A percentile compares a stretch with the other conserved stretches of the same genome.
Conservation (phyloP, 37 sponge, comb jelly and placozoan genomes). For the Petrosia ficiformis region DNA sequence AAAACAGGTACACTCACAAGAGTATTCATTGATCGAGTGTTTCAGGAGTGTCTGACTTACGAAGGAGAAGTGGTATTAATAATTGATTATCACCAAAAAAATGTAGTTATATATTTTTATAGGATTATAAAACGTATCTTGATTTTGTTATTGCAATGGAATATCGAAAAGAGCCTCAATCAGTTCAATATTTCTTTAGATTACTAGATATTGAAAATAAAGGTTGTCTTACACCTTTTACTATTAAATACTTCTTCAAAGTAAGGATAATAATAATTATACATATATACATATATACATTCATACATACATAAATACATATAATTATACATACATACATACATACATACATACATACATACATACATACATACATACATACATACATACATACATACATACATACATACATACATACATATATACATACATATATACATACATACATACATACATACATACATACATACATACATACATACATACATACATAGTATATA, state of each 20-base stretch:
- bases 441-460: no score
- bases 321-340: no score
- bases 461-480: no score
- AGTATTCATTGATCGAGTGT: conserved; percentile 89
- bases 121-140: conserved; percentile 97
- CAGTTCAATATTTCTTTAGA: conserved; percentile 93
- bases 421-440: no score
- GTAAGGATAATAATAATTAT: no score
- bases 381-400: no score
- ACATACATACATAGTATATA: no score
- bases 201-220: conserved; percentile 85
- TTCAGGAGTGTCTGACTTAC: conserved; percentile 97
- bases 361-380: no score
- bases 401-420: no score
- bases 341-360: no score
- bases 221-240: conserved; percentile 77
- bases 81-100: background rate
- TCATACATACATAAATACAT: no score
- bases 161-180: conserved; percentile 86
- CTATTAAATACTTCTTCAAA: conserved; percentile 89
- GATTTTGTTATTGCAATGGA: conserved; percentile 99
- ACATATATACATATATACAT: no score
- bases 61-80: conserved; percentile 94
- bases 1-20: conserved; percentile 87
- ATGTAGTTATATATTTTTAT: background rate